phyloP scores from a whole-genome alignment of 2,888 invertebrate species.

The Ethmia dodecea region DNA sequence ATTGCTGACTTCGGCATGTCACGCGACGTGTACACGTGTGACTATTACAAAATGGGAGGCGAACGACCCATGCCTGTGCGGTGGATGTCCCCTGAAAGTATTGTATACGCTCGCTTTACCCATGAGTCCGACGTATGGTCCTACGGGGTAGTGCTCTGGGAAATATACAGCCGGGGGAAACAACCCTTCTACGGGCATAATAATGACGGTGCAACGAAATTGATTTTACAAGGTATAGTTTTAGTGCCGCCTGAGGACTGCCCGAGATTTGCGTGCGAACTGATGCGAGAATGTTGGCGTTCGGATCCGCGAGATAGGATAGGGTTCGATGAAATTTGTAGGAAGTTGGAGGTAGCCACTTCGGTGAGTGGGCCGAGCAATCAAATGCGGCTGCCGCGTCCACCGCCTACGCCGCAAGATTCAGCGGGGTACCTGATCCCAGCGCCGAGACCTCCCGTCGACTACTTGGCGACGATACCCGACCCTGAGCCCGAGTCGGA shows the following conservation, averaged over 20 bases:
- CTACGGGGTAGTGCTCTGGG: slow-evolving; percentile 95
- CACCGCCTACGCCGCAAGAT: slow-evolving; percentile 79
- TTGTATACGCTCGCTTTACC: slow-evolving; percentile 92
- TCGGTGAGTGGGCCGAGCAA: slow-evolving; percentile 36
- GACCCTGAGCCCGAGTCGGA: slow-evolving; percentile 50
- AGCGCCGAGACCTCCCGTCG: slow-evolving; percentile 66
- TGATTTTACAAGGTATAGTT: slow-evolving; percentile 87
- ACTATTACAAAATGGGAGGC: slow-evolving; percentile 93
- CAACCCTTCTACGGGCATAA: slow-evolving; percentile 95
- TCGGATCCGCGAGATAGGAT: slow-evolving; percentile 87
- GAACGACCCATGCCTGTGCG: slow-evolving; percentile 90
- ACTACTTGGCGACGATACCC: slow-evolving; percentile 78
- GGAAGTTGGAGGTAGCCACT: slow-evolving; percentile 77
- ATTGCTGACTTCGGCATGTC: slow-evolving; percentile 97
- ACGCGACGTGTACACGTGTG: slow-evolving; percentile 91
- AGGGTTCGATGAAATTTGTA: slow-evolving; percentile 83
- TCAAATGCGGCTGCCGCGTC: slow-evolving; percentile 55
- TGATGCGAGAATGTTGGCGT: slow-evolving; percentile 90
- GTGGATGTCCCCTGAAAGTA: slow-evolving; percentile 98
- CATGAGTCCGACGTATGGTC: slow-evolving; percentile 96
- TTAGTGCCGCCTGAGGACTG: slow-evolving; percentile 88
- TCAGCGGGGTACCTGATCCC: slow-evolving; percentile 83
- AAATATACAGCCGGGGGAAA: slow-evolving; percentile 94
- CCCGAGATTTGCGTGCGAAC: slow-evolving; percentile 82
- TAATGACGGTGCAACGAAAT: slow-evolving; percentile 90